Evolutionary conservation across 1,140 invertebrate genomes (phyloP).

Genomic region (Sarcophaga peregrina): DNA sequence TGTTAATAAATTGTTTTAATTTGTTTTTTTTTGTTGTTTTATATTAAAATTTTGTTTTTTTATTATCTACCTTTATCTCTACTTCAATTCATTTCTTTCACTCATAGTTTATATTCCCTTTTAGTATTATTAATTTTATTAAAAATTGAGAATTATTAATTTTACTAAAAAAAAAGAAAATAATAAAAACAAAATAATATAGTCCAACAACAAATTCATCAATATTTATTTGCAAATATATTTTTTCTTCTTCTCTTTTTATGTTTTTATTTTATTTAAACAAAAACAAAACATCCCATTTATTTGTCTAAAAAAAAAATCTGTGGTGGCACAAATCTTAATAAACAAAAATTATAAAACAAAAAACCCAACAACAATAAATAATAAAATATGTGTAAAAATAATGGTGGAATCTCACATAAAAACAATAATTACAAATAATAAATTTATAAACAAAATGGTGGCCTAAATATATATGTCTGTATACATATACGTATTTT

Average conservation of each 20-base stretch:
- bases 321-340: conserved; percentile 63
- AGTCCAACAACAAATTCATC: conserved; percentile 41
- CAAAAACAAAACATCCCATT: conserved; percentile 51
- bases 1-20: too few species aligned
- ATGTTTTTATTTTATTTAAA: conserved; percentile 53
- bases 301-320: conserved; percentile 44
- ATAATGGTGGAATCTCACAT: conserved; percentile 37
- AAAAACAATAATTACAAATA: conserved; percentile 26
- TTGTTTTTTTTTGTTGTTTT: too few species aligned
- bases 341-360: conserved; percentile 45
- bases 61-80: conserved; percentile 11
- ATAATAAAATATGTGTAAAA: conserved; percentile 30
- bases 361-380: conserved; percentile 47
- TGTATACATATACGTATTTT: too few species aligned
- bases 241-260: conserved; percentile 64
- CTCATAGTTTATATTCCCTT: conserved; percentile 12
- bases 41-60: neutral
- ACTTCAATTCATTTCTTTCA: neutral
- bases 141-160: conserved; percentile 11
- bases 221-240: conserved; percentile 61
- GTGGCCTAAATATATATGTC: neutral
- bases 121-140: conserved; percentile 1
- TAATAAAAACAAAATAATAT: conserved; percentile 20
- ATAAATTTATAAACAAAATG: conserved; percentile 18
- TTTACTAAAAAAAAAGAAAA: conserved; percentile 29